phyloP scores from a whole-genome alignment of 2,888 invertebrate species.

The Trachelus tabidus region DNA sequence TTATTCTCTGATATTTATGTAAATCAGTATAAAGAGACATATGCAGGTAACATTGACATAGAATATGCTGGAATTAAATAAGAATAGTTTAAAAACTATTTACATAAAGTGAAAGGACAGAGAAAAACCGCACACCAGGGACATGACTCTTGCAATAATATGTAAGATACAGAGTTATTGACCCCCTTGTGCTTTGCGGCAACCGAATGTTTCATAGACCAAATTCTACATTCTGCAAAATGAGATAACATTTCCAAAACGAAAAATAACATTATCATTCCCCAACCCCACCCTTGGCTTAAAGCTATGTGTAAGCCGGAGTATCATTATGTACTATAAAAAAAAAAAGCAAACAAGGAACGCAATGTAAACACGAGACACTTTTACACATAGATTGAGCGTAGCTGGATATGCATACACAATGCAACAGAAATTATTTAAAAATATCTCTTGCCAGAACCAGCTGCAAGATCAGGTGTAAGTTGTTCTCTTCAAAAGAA shows the following conservation, averaged over 20 bases:
- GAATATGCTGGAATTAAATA: not conserved
- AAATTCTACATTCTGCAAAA: not conserved
- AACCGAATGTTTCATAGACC: not conserved
- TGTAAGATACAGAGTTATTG: too few relatives aligned
- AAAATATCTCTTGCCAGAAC: not conserved
- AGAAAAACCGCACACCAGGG: too few relatives aligned
- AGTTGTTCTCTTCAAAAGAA: too few relatives aligned
- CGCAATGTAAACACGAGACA: not conserved
- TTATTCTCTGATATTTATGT: not conserved
- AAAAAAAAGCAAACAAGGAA: not conserved
- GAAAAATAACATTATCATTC: not conserved
- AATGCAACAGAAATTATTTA: not conserved
- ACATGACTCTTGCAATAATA: too few relatives aligned
- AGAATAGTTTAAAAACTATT: not conserved
- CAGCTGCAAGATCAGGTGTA: not conserved
- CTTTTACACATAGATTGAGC: not conserved
- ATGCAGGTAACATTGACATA: not conserved
- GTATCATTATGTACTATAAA: slow-evolving; percentile 20
- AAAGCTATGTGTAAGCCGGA: slow-evolving; percentile 35
- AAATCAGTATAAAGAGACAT: not conserved
- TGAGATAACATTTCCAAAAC: not conserved
- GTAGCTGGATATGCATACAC: not conserved
- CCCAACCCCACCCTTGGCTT: not conserved
- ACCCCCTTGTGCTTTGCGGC: too few relatives aligned
- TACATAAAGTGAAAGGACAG: not conserved